phyloP scores from a whole-genome alignment of 1,140 invertebrate species.

The Nasonia giraulti region DNA sequence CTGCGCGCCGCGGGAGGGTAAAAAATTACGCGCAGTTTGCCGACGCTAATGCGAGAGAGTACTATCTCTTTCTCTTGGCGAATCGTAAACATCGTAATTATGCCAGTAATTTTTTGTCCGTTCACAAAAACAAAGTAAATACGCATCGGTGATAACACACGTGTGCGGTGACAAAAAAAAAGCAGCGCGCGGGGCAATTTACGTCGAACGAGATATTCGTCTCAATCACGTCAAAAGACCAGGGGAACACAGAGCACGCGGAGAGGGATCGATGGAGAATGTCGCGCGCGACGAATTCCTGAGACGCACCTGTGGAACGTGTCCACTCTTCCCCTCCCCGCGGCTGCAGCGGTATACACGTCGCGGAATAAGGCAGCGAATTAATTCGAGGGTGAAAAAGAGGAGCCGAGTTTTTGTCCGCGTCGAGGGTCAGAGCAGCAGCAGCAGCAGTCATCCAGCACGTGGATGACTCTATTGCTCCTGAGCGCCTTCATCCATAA shows the following conservation, averaged over 20 bases:
- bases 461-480: background rate
- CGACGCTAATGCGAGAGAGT: background rate
- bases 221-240: conserved; percentile 19
- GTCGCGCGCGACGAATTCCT: conserved; percentile 32
- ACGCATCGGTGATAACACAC: background rate
- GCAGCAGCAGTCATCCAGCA: background rate
- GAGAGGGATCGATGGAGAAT: conserved; percentile 16
- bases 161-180: background rate
- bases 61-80: no score
- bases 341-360: no score
- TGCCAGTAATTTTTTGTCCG: background rate
- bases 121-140: no score
- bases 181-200: background rate
- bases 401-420: conserved; percentile 31
- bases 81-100: background rate
- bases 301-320: conserved; percentile 31
- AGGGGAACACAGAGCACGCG: background rate
- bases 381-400: conserved; percentile 22
- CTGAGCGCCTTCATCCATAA: background rate
- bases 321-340: background rate
- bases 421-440: background rate
- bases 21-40: conserved; percentile 1
- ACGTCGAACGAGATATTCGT: background rate
- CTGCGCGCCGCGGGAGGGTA: background rate
- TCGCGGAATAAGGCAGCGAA: background rate